These are phyloP conservation scores for Melanargia galathea DNA, from an alignment of 2,888 invertebrate genomes.

Conservation along the genomic window DNA sequence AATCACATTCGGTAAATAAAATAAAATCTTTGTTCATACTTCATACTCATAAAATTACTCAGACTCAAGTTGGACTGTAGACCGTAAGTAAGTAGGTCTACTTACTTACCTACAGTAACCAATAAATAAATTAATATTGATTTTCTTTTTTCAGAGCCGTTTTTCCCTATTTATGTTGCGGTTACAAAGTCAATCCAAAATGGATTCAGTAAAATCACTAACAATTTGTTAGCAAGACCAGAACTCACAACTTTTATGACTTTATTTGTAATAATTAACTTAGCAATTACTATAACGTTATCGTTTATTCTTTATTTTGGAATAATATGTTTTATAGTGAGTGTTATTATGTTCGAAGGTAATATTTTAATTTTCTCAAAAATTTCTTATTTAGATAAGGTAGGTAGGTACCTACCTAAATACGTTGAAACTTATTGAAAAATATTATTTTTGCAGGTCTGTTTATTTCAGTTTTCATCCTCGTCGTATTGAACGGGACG, in stretches of 20 bases:
- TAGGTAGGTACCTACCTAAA: background rate
- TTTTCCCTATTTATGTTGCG: constrained; percentile 17
- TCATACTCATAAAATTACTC: too few relatives aligned
- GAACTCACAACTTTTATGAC: constrained; percentile 49
- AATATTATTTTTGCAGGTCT: constrained; percentile 30
- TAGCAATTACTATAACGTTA: constrained; percentile 31
- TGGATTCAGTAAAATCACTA: constrained; percentile 21
- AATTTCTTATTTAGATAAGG: background rate
- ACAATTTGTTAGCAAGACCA: constrained; percentile 47
- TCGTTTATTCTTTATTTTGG: constrained; percentile 33
- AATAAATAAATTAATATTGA: background rate
- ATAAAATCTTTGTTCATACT: too few relatives aligned
- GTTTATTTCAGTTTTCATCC: constrained; percentile 10
- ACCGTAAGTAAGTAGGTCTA: too few relatives aligned
- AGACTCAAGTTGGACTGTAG: too few relatives aligned
- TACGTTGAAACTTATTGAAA: background rate
- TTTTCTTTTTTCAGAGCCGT: constrained; percentile 38
- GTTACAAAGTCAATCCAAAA: constrained; percentile 21
- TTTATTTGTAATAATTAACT: constrained; percentile 36
- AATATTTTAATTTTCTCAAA: constrained; percentile 2
- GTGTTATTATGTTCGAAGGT: constrained; percentile 59
- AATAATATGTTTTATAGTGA: constrained; percentile 45
- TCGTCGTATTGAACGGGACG: constrained; percentile 2
- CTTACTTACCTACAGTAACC: too few relatives aligned
- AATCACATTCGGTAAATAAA: constrained; percentile 53